A percentile compares a stretch with the other conserved stretches of the same genome.
These are phyloP conservation scores for Boleophthalmus pectinirostris DNA, from an alignment of 2,113 vertebrate species.

Conservation along the genomic window DNA sequence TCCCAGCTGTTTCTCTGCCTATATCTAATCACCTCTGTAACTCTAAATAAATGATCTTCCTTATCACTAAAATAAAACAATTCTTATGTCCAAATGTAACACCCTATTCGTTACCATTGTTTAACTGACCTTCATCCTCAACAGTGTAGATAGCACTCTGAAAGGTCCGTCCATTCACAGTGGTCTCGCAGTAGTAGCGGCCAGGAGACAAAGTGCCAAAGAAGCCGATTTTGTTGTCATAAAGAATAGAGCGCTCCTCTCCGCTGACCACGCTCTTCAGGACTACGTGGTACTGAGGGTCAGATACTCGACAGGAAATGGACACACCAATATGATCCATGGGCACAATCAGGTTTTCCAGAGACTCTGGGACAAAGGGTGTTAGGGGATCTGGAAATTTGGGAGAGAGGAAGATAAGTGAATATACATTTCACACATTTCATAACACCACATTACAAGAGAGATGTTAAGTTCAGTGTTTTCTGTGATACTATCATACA, in stretches of 20 bases:
- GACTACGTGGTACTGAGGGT: slow-evolving; percentile 79
- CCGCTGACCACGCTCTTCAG: slow-evolving; percentile 72
- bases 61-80: background rate
- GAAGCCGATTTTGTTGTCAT: slow-evolving; percentile 87
- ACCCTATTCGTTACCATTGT: background rate
- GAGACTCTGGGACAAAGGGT: slow-evolving; percentile 83
- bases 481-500: too few relatives aligned
- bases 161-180: slow-evolving; percentile 62
- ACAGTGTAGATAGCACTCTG: slow-evolving; percentile 82
- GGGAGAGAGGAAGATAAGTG: too few relatives aligned
- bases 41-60: background rate
- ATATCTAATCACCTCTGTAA: background rate
- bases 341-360: slow-evolving; percentile 63
- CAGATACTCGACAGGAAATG: slow-evolving; percentile 88
- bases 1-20: slow-evolving; percentile 34
- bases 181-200: slow-evolving; percentile 85
- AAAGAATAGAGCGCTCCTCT: slow-evolving; percentile 68
- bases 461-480: too few relatives aligned
- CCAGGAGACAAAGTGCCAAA: slow-evolving; percentile 77
- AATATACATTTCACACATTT: background rate
- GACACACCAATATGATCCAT: slow-evolving; percentile 56
- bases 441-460: too few relatives aligned
- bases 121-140: slow-evolving; percentile 73
- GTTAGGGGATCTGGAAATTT: slow-evolving; percentile 65
- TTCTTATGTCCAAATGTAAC: background rate